Evolutionary conservation across 2,888 invertebrate species (phyloP).

Genomic region (Myathropa florea): DNA sequence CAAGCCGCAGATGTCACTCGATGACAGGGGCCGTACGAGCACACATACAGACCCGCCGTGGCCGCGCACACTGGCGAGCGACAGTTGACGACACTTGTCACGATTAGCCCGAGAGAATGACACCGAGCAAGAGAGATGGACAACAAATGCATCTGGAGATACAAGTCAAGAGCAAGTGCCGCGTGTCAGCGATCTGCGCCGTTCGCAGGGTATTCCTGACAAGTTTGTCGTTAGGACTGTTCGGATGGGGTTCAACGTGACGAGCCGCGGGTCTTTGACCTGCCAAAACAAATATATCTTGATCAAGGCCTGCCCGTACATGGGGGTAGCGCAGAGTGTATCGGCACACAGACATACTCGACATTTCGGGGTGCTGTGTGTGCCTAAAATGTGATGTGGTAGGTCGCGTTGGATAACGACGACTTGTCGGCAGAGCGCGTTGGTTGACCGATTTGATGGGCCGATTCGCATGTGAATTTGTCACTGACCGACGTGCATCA

Average conservation of each 20-base stretch:
- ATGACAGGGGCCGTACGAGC: background rate
- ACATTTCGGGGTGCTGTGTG: slow-evolving; percentile 11
- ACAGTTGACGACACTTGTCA: slow-evolving; percentile 30
- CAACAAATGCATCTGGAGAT: slow-evolving; percentile 32
- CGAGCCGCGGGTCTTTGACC: slow-evolving; percentile 47
- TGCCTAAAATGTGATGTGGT: slow-evolving; percentile 63
- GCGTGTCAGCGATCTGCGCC: slow-evolving; percentile 40
- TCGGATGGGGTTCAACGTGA: background rate
- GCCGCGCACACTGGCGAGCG: background rate
- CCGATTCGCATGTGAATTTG: slow-evolving; percentile 11
- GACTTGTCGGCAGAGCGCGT: slow-evolving; percentile 3
- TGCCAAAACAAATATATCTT: slow-evolving; percentile 49
- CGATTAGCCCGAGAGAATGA: slow-evolving; percentile 46
- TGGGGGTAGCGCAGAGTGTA: slow-evolving; percentile 21
- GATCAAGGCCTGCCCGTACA: slow-evolving; percentile 57
- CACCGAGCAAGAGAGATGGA: slow-evolving; percentile 12
- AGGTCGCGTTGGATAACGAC: slow-evolving; percentile 66
- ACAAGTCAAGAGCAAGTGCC: slow-evolving; percentile 39
- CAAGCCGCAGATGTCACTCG: slow-evolving; percentile 19
- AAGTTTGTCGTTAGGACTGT: slow-evolving; percentile 26
- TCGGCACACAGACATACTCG: background rate
- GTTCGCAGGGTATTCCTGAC: slow-evolving; percentile 1
- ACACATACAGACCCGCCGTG: background rate
- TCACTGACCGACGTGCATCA: slow-evolving; percentile 20
- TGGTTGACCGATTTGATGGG: slow-evolving; percentile 43